Conservation (phyloP, 2,113 vertebrate genomes). For the Carlito syrichta region DNA sequence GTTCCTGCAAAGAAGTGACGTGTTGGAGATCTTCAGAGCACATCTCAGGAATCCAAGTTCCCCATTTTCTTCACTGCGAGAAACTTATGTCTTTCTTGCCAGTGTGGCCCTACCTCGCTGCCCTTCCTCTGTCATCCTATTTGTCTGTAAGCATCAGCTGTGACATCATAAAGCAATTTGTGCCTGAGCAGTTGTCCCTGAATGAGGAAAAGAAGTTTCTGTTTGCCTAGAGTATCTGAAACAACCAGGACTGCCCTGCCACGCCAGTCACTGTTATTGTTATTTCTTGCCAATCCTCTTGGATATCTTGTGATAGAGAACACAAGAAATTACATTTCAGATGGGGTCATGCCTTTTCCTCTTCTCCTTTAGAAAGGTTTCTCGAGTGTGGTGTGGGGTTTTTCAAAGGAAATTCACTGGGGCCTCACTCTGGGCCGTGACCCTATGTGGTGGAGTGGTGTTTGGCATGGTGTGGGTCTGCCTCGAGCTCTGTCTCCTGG, state of each 20-base stretch:
- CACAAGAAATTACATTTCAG: slow-evolving; percentile 69
- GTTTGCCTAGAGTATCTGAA: slow-evolving; percentile 16
- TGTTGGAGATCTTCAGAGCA: slow-evolving; percentile 5
- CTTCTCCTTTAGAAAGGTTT: slow-evolving; percentile 52
- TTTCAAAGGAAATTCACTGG: slow-evolving; percentile 63
- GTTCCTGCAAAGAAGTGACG: background rate
- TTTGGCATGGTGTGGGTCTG: slow-evolving; percentile 21
- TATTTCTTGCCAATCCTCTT: background rate
- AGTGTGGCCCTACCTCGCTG: background rate
- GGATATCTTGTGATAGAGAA: slow-evolving; percentile 44
- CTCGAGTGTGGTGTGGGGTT: background rate
- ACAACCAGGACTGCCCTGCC: background rate
- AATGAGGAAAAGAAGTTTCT: background rate
- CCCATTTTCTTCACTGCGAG: background rate
- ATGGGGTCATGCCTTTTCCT: slow-evolving; percentile 69
- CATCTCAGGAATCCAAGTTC: background rate
- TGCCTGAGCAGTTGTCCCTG: background rate
- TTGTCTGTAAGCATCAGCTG: background rate
- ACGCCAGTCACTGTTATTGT: background rate
- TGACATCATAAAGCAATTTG: background rate
- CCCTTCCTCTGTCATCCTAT: background rate
- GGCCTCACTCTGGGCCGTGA: slow-evolving; percentile 44
- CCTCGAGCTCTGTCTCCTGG: slow-evolving; percentile 23
- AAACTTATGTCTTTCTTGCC: background rate
- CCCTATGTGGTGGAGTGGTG: slow-evolving; percentile 40